Evolutionary conservation across 2,888 invertebrate species (phyloP), one percentile per base, ranked within the genome.

Genomic region (Chouioia cunea): DNA sequence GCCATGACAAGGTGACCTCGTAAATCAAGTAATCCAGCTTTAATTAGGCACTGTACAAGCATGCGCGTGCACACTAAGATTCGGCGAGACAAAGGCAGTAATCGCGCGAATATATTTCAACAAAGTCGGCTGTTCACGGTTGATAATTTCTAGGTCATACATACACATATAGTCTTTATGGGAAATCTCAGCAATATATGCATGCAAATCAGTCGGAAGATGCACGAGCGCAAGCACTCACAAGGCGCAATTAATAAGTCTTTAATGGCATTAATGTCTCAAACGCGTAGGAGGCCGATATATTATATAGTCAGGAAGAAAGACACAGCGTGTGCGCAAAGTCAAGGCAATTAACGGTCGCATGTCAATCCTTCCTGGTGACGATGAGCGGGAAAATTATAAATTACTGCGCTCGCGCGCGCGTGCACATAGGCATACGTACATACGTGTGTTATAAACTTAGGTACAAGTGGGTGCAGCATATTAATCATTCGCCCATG

Each of bases 221-320:
- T 2, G 1, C 0, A 36, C 10, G 63, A n/a, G n/a, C 15, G 15
- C 15, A 2, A 27, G 43, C 18, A 14, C 52, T 20, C 56, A 62
- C 36, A 50, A 23, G 44, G 23, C 27, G 22, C 22, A 10, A 81
- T 81, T 82, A 81, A 81, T 82, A 82, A 79, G 80, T 78, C 78
- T 76, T 81, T 81, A 82, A 80, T 82, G 79, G 80, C 79, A 80
- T 80, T 48, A 63, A 64, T 58, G 65, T 54, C 48, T 57, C 23
- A 54, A 56, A 15, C 66, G 36, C 44, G 62, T 53, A 53, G 80
- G 82, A 79, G 79, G 75, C 48, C 78, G 76, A 82, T 82, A 80
- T 79, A 82, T 82, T 80, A n/a, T n/a, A n/a, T n/a, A 80, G 74
- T 62, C 50, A 75, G 10, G 69, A 70, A 70, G 56, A 48, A 56